Evolutionary conservation across 2,113 vertebrate genomes (phyloP), one percentile per base, ranked within the genome.

Genomic region (Raja brachyura): DNA sequence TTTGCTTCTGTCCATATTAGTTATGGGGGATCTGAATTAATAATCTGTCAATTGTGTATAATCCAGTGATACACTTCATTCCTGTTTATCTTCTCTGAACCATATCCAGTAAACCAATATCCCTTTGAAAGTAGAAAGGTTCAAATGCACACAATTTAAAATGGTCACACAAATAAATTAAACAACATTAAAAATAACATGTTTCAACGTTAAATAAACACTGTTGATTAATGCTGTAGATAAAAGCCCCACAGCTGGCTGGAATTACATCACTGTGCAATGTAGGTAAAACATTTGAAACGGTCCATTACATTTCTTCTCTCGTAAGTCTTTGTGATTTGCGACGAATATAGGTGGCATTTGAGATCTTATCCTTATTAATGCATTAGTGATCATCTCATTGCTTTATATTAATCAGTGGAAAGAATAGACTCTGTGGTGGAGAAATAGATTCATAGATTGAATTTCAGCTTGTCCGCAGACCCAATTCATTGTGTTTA

Each of bases 111-210:
- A 8, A 3, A 73, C 48, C 28, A 92, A 92, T 11, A 13, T 73
- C 33, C 33, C 61, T 68, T 90, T 90, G 63, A 68, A 70, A 22
- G 16, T 90, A 56, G 7, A 56, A n/a, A 33, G 4, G n/a, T 61
- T 90, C 33, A n/a, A 3, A 90, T 20, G 31, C n/a, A 86, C 28
- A 66, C 0, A 9, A n/a, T 90, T 63, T 39, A 90, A 90, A 9
- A n/a, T 39, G 63, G 61, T 56, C 16, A 18, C 33, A 68, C 4
- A 20, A 39, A 22, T 92, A 48, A 48, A 92, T 70, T 92, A 48
- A 68, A 92, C 66, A 70, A 73, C 13, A 18, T 73, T 92, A 73
- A 73, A 73, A 70, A 48, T 70, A 92, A n/a, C 83, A 86, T n/a
- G 14, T 31, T 63, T 86, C 31, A 73, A 92, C 7, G 5, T 61